Conservation (phyloP, 2,113 vertebrate genomes). For the Muntiacus reevesi region DNA sequence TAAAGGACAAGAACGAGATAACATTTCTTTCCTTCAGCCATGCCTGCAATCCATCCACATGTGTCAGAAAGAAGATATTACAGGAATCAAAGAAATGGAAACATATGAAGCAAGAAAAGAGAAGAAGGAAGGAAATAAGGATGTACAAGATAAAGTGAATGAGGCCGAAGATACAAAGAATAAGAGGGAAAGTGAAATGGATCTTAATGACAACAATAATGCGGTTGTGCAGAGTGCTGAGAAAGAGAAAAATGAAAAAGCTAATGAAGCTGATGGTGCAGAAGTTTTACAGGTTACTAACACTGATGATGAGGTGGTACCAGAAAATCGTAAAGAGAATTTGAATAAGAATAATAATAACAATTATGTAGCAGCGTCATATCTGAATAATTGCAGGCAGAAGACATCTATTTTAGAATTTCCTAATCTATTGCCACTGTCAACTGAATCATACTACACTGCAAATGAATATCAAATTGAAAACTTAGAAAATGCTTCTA, state of each 20-base stretch:
- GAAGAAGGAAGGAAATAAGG: slow-evolving; percentile 61
- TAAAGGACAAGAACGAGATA: slow-evolving; percentile 61
- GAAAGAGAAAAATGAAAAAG: slow-evolving; percentile 69
- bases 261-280: slow-evolving; percentile 21
- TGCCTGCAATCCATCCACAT: slow-evolving; percentile 54
- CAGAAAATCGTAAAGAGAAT: slow-evolving; percentile 64
- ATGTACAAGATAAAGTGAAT: slow-evolving; percentile 51
- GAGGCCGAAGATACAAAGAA: slow-evolving; percentile 61
- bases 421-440: slow-evolving; percentile 30
- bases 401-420: slow-evolving; percentile 56
- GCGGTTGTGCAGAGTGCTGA: slow-evolving; percentile 42
- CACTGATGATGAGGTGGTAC: slow-evolving; percentile 70
- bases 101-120: slow-evolving; percentile 58
- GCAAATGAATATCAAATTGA: slow-evolving; percentile 36
- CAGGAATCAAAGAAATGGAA: slow-evolving; percentile 47
- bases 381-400: slow-evolving; percentile 53
- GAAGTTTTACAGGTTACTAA: slow-evolving; percentile 79
- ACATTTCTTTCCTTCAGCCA: slow-evolving; percentile 50
- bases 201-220: slow-evolving; percentile 64
- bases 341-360: slow-evolving; percentile 89
- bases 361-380: slow-evolving; percentile 54
- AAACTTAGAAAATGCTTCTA: slow-evolving; percentile 54
- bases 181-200: slow-evolving; percentile 61
- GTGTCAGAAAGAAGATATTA: slow-evolving; percentile 71
- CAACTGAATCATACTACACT: slow-evolving; percentile 35